A percentile compares a stretch with the other conserved stretches of the same genome.
phyloP scores from a whole-genome alignment of 2,888 invertebrate species.

The Sympetrum striolatum region DNA sequence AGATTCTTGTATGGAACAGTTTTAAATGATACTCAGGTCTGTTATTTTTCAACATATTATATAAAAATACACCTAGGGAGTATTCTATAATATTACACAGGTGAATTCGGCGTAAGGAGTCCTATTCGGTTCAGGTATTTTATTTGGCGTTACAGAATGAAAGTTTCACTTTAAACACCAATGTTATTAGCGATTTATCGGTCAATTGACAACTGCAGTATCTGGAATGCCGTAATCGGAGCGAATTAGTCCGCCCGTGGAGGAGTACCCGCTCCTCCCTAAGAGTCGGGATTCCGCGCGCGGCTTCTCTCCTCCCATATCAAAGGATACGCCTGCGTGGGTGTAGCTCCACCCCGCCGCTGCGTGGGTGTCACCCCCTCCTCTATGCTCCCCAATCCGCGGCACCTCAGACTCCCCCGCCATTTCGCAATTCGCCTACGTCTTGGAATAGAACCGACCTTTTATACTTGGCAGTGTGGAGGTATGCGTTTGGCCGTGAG shows the following conservation, averaged over 20 bases:
- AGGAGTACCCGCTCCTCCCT: not conserved
- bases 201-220: no score
- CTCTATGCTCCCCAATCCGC: not conserved
- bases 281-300: not conserved
- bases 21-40: no score
- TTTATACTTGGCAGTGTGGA: constrained; percentile 31
- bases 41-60: no score
- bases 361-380: not conserved
- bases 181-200: no score
- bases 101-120: no score
- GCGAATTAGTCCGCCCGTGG: not conserved
- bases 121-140: no score
- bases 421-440: constrained; percentile 33
- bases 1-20: no score
- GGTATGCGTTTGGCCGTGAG: not conserved
- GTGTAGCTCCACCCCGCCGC: not conserved
- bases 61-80: no score
- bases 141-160: no score
- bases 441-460: constrained; percentile 43
- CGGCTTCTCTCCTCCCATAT: not conserved
- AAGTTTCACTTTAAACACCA: no score
- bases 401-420: not conserved
- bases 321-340: not conserved
- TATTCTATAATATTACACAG: no score
- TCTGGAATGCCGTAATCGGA: no score